Percentiles rank a stretch among this genome's conserved stretches.
Conservation (phyloP, 2,113 vertebrate genomes). For the Cichladusa arquata region DNA sequence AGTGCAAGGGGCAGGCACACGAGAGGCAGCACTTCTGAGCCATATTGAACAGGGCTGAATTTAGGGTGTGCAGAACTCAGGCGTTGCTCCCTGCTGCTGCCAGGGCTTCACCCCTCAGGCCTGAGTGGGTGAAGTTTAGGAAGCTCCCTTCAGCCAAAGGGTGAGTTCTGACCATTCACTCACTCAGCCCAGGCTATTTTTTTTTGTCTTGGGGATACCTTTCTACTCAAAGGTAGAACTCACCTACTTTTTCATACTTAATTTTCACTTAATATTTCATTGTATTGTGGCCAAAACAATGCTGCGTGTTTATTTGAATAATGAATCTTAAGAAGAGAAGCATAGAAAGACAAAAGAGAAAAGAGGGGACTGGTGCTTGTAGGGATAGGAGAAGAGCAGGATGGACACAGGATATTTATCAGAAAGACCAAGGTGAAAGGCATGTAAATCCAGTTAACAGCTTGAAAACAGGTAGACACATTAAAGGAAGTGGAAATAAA, state of each 20-base stretch:
- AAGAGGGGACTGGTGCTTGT: not conserved
- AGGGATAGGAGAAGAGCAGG: not conserved
- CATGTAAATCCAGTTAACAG: slow-evolving; percentile 45
- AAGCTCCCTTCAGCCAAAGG: not conserved
- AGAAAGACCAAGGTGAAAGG: not conserved
- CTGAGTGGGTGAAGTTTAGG: not conserved
- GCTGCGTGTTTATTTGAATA: not conserved
- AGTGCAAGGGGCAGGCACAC: not conserved
- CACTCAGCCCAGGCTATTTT: not conserved
- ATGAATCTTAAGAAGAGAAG: not conserved
- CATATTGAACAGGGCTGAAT: rapidly evolving
- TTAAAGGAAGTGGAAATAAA: slow-evolving; percentile 58
- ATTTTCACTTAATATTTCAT: not conserved
- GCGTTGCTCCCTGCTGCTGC: not conserved
- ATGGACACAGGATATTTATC: not conserved
- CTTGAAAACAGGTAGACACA: slow-evolving; percentile 25
- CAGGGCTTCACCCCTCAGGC: not conserved
- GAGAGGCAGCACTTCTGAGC: not conserved
- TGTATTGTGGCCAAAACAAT: not conserved
- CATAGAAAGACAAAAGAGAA: not conserved
- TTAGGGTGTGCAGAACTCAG: not conserved
- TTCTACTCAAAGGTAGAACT: not conserved
- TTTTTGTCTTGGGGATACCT: not conserved
- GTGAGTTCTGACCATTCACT: not conserved
- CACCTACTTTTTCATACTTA: not conserved